These are phyloP conservation scores for Talpa occidentalis DNA, from an alignment of 2,113 vertebrate species.

Conservation along the genomic window DNA sequence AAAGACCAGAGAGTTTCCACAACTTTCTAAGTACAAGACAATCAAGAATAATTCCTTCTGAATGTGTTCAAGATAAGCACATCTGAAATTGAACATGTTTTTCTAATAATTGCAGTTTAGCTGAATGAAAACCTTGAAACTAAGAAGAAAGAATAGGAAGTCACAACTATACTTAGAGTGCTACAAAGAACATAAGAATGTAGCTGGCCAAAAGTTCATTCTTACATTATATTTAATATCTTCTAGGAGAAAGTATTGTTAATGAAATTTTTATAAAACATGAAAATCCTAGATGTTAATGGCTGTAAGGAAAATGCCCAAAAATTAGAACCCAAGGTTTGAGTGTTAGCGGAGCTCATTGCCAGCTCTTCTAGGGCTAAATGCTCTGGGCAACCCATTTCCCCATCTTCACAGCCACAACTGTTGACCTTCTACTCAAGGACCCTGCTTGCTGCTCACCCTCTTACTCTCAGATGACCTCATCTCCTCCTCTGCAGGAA, in stretches of 20 bases:
- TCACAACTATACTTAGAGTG: neutral
- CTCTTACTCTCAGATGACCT: neutral
- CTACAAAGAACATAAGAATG: neutral
- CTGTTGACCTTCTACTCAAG: neutral
- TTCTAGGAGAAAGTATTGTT: neutral
- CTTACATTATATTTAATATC: neutral
- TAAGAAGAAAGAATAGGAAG: neutral
- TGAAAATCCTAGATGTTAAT: neutral
- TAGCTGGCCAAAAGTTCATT: neutral
- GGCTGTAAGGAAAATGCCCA: neutral
- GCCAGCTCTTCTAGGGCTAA: neutral
- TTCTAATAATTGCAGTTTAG: neutral
- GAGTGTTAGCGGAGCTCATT: neutral
- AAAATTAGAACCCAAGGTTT: neutral
- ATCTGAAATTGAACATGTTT: conserved; percentile 3
- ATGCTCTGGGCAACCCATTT: neutral
- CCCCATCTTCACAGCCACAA: neutral
- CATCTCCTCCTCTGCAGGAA: neutral
- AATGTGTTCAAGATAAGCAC: neutral
- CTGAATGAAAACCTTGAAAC: conserved; percentile 1
- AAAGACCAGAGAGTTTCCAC: neutral
- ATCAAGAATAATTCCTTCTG: neutral
- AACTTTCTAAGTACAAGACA: neutral
- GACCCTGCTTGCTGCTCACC: neutral
- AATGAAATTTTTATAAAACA: neutral